Evolutionary conservation across 64 coral and sea anemone species (phyloP).

Genomic region (Stichodactyla helianthus): DNA sequence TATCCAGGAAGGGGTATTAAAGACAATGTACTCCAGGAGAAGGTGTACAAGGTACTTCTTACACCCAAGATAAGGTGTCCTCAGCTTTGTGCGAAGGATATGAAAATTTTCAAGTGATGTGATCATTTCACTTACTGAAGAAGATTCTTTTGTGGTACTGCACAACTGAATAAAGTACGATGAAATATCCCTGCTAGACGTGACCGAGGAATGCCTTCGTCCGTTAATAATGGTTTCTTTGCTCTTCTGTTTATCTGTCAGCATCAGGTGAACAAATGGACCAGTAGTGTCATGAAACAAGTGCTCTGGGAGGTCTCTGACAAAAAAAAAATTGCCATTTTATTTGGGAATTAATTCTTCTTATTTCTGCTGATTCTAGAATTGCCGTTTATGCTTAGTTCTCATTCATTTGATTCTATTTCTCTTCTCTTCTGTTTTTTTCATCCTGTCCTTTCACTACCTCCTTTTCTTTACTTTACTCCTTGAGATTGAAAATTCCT

Average conservation of each 20-base stretch:
- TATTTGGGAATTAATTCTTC: no score
- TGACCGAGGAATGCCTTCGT: not conserved
- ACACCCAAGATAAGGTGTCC: not conserved
- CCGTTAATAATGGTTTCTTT: not conserved
- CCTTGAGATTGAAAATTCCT: no score
- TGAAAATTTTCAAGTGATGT: not conserved
- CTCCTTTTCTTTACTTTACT: not conserved
- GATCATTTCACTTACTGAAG: not conserved
- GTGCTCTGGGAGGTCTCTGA: conserved; percentile 12
- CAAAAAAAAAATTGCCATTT: not conserved
- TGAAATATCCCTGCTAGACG: not conserved
- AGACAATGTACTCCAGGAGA: no score
- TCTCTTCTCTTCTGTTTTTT: not conserved
- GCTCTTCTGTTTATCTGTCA: conserved; percentile 11
- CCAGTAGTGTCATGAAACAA: conserved; percentile 2
- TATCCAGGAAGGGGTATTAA: not conserved
- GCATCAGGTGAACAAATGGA: conserved; percentile 17
- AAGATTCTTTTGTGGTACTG: not conserved
- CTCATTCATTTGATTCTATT: no score
- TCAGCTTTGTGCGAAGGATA: no score
- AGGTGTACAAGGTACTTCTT: not conserved
- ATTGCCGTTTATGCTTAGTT: no score
- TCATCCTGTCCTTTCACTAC: not conserved
- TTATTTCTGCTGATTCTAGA: no score
- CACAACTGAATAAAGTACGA: not conserved